Conservation (phyloP, 2,888 invertebrate species). For the Ophion slaviceki region DNA sequence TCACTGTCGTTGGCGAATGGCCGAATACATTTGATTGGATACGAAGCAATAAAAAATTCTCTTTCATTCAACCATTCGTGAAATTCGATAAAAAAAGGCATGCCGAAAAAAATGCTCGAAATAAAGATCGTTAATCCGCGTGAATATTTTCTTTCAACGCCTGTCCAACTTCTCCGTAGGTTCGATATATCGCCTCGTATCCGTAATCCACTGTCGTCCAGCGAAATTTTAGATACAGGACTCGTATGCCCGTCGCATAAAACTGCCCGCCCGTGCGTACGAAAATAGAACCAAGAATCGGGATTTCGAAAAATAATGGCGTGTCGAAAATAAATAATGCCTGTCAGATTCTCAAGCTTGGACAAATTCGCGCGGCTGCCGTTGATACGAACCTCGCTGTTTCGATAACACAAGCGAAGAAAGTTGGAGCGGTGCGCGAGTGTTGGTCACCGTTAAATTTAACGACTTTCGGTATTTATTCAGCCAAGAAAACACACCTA, state of each 20-base stretch:
- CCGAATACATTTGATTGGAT: neutral
- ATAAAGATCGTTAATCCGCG: too few relatives aligned
- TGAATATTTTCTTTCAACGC: too few relatives aligned
- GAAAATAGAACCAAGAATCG: slow-evolving; percentile 72
- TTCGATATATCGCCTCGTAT: too few relatives aligned
- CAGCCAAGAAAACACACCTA: slow-evolving; percentile 15
- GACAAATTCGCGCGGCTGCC: slow-evolving; percentile 23
- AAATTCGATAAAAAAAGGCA: too few relatives aligned
- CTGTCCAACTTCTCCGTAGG: too few relatives aligned
- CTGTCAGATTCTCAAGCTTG: slow-evolving; percentile 28
- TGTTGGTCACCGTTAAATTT: slow-evolving; percentile 36
- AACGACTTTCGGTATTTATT: slow-evolving; percentile 33
- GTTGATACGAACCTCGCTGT: slow-evolving; percentile 14
- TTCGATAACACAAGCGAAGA: slow-evolving; percentile 7
- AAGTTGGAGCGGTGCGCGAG: neutral
- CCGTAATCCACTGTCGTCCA: neutral
- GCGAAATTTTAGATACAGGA: neutral
- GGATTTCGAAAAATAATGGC: slow-evolving; percentile 66
- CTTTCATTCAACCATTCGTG: too few relatives aligned
- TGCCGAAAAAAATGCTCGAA: too few relatives aligned
- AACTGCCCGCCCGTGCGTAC: slow-evolving; percentile 61
- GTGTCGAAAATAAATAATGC: slow-evolving; percentile 62
- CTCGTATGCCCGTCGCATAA: slow-evolving; percentile 33
- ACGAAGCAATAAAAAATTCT: too few relatives aligned
- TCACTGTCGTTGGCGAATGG: too few relatives aligned